Conservation (phyloP, 2,797 vertebrate genomes). For the Buphagus erythrorhynchus region DNA sequence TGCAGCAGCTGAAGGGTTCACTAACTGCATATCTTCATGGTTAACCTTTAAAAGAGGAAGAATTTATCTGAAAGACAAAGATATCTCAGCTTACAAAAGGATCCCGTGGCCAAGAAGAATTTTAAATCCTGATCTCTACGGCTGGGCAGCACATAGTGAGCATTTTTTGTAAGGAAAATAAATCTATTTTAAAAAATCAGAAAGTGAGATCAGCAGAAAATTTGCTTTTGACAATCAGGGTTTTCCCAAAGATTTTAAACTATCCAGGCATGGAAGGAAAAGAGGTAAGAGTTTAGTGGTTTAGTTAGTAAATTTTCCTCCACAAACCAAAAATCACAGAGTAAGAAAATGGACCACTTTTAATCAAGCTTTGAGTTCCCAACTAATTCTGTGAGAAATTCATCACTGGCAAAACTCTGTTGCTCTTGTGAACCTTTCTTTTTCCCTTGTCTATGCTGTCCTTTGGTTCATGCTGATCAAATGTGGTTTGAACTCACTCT, state of each 20-base stretch:
- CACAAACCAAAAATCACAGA: not conserved
- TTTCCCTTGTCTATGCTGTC: not conserved
- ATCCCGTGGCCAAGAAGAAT: not conserved
- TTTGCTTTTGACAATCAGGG: not conserved
- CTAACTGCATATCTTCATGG: not conserved
- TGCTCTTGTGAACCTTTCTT: not conserved
- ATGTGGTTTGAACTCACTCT: not conserved
- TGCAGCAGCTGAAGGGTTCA: not conserved
- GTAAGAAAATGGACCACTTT: not conserved
- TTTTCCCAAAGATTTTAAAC: not conserved
- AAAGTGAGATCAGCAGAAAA: not conserved
- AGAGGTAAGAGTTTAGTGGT: not conserved
- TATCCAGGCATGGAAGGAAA: not conserved
- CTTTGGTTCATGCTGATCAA: not conserved
- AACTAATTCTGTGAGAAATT: not conserved
- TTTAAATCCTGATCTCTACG: not conserved
- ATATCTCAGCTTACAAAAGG: not conserved
- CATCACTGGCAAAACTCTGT: not conserved
- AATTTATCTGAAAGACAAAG: not conserved
- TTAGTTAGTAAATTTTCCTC: not conserved
- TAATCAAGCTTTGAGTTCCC: not conserved
- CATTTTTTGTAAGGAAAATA: not conserved
- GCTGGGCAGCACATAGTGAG: not conserved
- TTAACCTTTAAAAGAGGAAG: not conserved
- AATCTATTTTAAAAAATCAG: not conserved